phyloP scores from a whole-genome alignment of 2,888 invertebrate genomes.

The Philaethria dido region DNA sequence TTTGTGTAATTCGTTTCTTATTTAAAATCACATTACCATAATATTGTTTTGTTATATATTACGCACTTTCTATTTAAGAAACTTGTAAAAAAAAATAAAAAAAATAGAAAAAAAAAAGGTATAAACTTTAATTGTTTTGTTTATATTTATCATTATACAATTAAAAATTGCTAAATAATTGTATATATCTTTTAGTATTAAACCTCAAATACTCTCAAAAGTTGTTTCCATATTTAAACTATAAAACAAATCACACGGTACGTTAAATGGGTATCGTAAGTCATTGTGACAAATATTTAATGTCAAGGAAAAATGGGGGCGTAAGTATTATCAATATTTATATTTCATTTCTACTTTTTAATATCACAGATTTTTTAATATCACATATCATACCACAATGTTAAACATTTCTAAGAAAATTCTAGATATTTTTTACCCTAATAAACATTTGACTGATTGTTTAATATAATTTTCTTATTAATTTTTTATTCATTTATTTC shows the following conservation, averaged over 20 bases:
- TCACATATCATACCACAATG: neutral
- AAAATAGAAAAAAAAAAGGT: neutral
- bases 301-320: slow-evolving; percentile 44
- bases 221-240: slow-evolving; percentile 16
- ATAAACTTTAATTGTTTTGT: neutral
- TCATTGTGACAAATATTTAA: slow-evolving; percentile 20
- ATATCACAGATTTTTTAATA: neutral
- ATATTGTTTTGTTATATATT: neutral
- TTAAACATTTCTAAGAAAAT: too few relatives aligned
- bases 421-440: too few relatives aligned
- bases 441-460: too few relatives aligned
- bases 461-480: neutral
- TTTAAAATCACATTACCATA: slow-evolving; percentile 26
- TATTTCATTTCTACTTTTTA: neutral
- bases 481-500: slow-evolving; percentile 13
- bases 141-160: neutral
- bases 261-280: neutral
- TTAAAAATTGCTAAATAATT: neutral
- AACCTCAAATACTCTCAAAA: neutral
- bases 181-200: neutral
- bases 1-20: slow-evolving; percentile 62
- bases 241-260: slow-evolving; percentile 1
- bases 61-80: neutral
- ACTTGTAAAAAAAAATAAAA: neutral
- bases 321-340: slow-evolving; percentile 40